Evolutionary conservation across 2,797 vertebrate genomes (phyloP).

Genomic region (Poliocrania exsul): DNA sequence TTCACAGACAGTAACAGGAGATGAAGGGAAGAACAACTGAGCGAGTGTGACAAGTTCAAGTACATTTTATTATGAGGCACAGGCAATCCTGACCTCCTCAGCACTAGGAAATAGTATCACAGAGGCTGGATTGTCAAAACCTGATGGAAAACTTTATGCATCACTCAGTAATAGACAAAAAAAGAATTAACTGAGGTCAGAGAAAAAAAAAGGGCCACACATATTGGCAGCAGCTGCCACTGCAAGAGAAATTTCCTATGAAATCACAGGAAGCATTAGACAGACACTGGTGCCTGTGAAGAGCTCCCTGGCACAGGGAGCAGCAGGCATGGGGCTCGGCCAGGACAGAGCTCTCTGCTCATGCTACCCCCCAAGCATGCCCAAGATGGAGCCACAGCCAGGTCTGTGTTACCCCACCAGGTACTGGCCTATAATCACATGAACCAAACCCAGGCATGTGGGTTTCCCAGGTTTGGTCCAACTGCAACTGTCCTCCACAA

Average conservation of each 20-base stretch:
- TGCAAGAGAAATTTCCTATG: constrained; percentile 25
- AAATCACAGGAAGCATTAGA: constrained; percentile 5
- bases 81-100: background rate
- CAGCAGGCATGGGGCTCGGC: background rate
- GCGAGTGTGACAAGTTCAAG: background rate
- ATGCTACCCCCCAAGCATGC: background rate
- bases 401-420: background rate
- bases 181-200: background rate
- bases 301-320: background rate
- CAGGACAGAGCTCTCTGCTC: background rate
- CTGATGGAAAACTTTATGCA: constrained; percentile 17
- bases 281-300: background rate
- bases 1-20: background rate
- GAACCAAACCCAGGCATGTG: background rate
- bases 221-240: constrained; percentile 39
- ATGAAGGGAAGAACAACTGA: background rate
- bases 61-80: background rate
- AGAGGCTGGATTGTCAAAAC: constrained; percentile 3
- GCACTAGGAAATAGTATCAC: constrained; percentile 1
- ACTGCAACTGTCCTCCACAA: background rate
- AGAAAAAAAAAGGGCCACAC: background rate
- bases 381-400: background rate
- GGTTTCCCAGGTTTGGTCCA: background rate
- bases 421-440: accelerated
- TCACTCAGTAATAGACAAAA: background rate